Conservation (phyloP, 2,797 vertebrate genomes). For the Sebastes paucispinis region DNA sequence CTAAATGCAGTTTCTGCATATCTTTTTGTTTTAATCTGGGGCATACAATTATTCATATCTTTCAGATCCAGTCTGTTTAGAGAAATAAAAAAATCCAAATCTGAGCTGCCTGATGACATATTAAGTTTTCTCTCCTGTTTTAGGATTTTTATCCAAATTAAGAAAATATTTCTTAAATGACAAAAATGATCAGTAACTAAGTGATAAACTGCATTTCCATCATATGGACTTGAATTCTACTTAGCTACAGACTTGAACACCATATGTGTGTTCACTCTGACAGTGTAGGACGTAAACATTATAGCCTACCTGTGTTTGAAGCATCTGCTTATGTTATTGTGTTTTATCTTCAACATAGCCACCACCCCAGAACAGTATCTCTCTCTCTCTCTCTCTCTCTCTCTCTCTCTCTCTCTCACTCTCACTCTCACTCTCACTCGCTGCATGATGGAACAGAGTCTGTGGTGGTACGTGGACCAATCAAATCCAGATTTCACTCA, state of each 20-base stretch:
- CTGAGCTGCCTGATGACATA: slow-evolving; percentile 43
- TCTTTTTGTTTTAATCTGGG: not conserved
- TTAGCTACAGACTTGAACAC: not conserved
- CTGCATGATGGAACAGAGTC: slow-evolving; percentile 43
- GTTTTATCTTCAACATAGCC: slow-evolving; percentile 60
- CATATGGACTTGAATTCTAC: slow-evolving; percentile 30
- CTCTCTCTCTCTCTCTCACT: not conserved
- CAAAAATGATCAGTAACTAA: slow-evolving; percentile 1
- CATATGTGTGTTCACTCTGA: slow-evolving; percentile 4
- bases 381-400: not conserved
- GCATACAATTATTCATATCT: not conserved
- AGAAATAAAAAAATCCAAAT: not conserved
- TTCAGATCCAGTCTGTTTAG: slow-evolving; percentile 16
- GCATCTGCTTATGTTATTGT: slow-evolving; percentile 14
- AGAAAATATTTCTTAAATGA: slow-evolving; percentile 20
- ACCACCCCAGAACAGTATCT: slow-evolving; percentile 13
- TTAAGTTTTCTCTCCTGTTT: slow-evolving; percentile 11
- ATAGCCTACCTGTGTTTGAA: not conserved
- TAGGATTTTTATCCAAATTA: slow-evolving; percentile 15
- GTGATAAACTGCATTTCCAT: slow-evolving; percentile 37
- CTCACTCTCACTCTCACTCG: not conserved
- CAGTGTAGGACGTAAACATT: not conserved
- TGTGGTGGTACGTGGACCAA: slow-evolving; percentile 45
- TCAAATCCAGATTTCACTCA: slow-evolving; percentile 59
- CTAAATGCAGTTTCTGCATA: not conserved